Evolutionary conservation across 2,113 vertebrate genomes (phyloP).

Genomic region (Pterocles gutturalis): DNA sequence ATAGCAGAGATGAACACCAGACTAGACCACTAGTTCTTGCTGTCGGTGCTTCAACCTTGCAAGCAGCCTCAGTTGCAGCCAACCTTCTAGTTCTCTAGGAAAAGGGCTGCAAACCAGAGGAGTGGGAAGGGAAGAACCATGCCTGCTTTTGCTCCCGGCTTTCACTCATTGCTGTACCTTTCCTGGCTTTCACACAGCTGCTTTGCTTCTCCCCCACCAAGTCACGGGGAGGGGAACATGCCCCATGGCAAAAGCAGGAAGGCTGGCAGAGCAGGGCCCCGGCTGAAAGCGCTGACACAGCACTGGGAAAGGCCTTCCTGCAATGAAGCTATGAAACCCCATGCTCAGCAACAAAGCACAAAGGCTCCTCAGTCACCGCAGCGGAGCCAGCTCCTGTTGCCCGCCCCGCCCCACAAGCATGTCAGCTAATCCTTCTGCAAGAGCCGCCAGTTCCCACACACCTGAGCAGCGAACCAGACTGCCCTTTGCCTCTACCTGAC

Average conservation of each 20-base stretch:
- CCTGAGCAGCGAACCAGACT: neutral
- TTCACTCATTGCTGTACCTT: neutral
- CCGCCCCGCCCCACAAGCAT: neutral
- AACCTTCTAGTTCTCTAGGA: neutral
- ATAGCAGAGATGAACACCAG: neutral
- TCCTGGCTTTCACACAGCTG: neutral
- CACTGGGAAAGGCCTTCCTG: slow-evolving; percentile 40
- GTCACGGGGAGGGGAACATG: slow-evolving; percentile 16
- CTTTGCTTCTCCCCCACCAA: slow-evolving; percentile 18
- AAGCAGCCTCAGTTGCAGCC: neutral
- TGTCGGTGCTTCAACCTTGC: neutral
- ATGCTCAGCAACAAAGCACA: slow-evolving; percentile 81
- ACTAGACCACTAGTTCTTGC: neutral
- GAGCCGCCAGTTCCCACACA: slow-evolving; percentile 63
- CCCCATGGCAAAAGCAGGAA: slow-evolving; percentile 1
- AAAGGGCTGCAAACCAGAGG: neutral
- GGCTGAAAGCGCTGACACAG: slow-evolving; percentile 73
- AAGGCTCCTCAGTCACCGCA: slow-evolving; percentile 64
- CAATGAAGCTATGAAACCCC: slow-evolving; percentile 66
- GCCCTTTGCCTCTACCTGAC: neutral
- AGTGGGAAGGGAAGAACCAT: neutral
- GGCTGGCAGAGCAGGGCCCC: slow-evolving; percentile 47
- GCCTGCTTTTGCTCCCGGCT: neutral
- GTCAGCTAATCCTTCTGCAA: slow-evolving; percentile 12
- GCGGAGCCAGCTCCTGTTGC: slow-evolving; percentile 50